These are phyloP conservation scores for Andricus curvator DNA, from an alignment of 2,888 invertebrate species.

Conservation along the genomic window DNA sequence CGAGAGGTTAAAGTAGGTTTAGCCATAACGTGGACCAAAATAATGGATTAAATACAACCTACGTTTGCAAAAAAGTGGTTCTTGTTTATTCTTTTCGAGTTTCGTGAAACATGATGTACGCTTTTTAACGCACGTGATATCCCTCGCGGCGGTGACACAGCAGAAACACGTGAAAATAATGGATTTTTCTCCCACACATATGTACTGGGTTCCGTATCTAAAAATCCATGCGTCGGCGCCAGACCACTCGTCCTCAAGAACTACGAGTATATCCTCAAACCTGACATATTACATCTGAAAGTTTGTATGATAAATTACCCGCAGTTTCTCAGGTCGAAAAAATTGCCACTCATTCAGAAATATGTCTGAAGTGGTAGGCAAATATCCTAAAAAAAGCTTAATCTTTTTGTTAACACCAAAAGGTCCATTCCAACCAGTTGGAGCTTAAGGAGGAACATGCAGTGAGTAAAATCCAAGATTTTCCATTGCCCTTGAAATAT, in stretches of 20 bases:
- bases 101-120: neutral
- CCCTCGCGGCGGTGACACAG: neutral
- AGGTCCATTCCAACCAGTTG: too few relatives aligned
- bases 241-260: neutral
- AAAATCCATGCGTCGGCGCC: neutral
- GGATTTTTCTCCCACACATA: neutral
- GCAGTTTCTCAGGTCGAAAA: neutral
- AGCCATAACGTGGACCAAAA: neutral
- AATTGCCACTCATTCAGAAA: neutral
- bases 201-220: neutral
- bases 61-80: neutral
- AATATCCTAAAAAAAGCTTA: neutral
- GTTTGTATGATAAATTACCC: neutral
- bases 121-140: neutral
- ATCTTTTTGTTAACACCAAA: too few relatives aligned
- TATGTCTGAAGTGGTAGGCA: neutral
- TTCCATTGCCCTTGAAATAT: too few relatives aligned
- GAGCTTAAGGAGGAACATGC: too few relatives aligned
- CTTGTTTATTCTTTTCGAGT: neutral
- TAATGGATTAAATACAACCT: neutral
- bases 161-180: neutral
- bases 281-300: neutral
- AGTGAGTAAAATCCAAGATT: too few relatives aligned
- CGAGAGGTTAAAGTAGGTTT: too few relatives aligned
- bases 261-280: neutral